phyloP scores from a whole-genome alignment of 92 coral and sea anemone species.

The Heliopora coerulea region DNA sequence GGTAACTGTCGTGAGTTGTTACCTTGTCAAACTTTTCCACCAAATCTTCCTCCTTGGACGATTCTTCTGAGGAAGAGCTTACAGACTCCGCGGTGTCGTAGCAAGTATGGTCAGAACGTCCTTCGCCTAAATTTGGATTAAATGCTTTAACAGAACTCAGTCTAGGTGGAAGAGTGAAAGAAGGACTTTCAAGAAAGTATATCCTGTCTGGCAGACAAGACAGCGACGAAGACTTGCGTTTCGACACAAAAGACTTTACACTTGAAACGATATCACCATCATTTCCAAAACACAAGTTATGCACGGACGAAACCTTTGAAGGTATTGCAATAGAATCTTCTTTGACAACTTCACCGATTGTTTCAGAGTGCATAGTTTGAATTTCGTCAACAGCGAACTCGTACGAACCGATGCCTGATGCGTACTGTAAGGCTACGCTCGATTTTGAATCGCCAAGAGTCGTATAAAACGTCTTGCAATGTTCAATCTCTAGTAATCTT shows the following conservation, averaged over 20 bases:
- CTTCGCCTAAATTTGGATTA: background rate
- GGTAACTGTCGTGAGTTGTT: background rate
- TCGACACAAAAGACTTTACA: too few relatives aligned
- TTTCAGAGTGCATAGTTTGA: slow-evolving; percentile 21
- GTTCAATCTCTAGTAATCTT: too few relatives aligned
- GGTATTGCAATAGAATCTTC: slow-evolving; percentile 4
- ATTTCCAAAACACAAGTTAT: background rate
- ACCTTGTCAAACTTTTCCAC: background rate
- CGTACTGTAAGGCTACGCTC: too few relatives aligned
- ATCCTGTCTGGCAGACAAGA: slow-evolving; percentile 9
- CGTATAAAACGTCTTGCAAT: too few relatives aligned
- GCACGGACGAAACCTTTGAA: slow-evolving; percentile 11
- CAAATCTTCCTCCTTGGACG: background rate
- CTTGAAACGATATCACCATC: background rate
- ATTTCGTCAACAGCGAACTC: slow-evolving; percentile 2
- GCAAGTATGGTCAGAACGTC: background rate
- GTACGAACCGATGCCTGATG: too few relatives aligned
- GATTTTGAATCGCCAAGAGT: too few relatives aligned
- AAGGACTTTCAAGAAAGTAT: background rate
- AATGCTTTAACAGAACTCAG: slow-evolving; percentile 13
- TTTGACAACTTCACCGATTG: slow-evolving; percentile 1
- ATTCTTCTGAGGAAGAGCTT: background rate
- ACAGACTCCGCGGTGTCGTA: background rate
- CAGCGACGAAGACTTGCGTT: slow-evolving; percentile 11
- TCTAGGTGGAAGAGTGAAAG: slow-evolving; percentile 24